Evolutionary conservation across 2,888 invertebrate genomes (phyloP).

Genomic region (Odontothrips loti): DNA sequence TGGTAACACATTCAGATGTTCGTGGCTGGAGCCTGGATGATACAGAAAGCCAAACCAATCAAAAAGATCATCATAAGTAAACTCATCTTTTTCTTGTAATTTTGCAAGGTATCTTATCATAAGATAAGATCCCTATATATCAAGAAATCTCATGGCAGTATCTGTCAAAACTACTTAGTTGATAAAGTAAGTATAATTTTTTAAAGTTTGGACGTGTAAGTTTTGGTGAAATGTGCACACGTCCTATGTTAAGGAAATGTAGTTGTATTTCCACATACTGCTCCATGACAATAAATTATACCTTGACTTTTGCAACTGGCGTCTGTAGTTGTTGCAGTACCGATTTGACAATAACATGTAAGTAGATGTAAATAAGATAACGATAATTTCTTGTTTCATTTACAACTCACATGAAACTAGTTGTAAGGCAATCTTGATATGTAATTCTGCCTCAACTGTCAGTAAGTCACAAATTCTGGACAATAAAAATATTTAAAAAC

Average conservation of each 20-base stretch:
- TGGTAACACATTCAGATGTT: background rate
- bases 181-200: background rate
- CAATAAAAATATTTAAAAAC: too few species aligned
- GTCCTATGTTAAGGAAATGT: background rate
- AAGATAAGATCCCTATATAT: too few species aligned
- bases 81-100: too few species aligned
- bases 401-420: too few species aligned
- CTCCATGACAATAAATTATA: background rate
- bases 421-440: too few species aligned
- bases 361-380: background rate
- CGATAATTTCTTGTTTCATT: too few species aligned
- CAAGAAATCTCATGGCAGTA: too few species aligned
- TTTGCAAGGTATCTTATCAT: too few species aligned
- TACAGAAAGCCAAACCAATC: background rate
- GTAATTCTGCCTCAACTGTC: too few species aligned
- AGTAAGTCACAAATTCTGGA: too few species aligned
- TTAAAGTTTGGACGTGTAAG: background rate
- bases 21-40: background rate
- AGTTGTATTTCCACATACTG: slow-evolving; percentile 16
- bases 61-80: too few species aligned
- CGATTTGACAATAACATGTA: background rate
- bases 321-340: background rate
- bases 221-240: too few species aligned
- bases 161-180: background rate
- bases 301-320: background rate